Evolutionary conservation across 2,797 vertebrate genomes (phyloP), one percentile per base, ranked within the genome.

Genomic region (Diplodus sargus): DNA sequence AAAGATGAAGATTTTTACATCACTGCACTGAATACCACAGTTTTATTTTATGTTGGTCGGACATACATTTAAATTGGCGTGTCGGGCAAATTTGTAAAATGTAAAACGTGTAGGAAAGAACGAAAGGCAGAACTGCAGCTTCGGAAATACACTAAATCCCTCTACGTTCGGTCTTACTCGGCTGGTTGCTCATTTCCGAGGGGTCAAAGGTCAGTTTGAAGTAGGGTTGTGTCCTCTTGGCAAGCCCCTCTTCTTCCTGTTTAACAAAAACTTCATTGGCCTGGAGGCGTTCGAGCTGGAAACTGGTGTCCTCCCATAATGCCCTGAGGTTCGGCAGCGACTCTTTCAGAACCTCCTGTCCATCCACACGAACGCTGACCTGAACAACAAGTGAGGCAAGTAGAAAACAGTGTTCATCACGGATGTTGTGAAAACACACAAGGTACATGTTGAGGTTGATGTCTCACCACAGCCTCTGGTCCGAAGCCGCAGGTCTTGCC

Each of bases 251-350:
- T 63, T 97, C 94, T 78, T 99, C 97, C 89, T 97, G 94, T 18
- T 85, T 92, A 39, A 97, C 96, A 60, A 94, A 97, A 4, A 47
- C 42, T 1, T 94, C 94, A 8, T 96, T 93, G 48, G 96, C 93
- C 90, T 99, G 97, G 54, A 97, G 90, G 20, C 93, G 79, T 78
- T 98, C 97, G 82, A 99, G 91, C 67, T 95, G 96, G 93, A 98
- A 98, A 73, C 97, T 98, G 0, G 97, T 98, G 75, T 95, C 95
- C 78, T 99, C 97, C 97, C 97, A 99, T 48, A 96, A 47, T 0
- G 85, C 93, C 70, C 97, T 92, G 45, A 98, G 95, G 48, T 81
- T 75, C 8, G 95, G 94, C n/a, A 98, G 94, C 1, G 70, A 65
- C 52, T 96, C 95, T 0, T 78, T 84, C 54, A 99, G 85, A 15